Evolutionary conservation across 2,113 vertebrate species (phyloP).

Genomic region (Mirza zaza): DNA sequence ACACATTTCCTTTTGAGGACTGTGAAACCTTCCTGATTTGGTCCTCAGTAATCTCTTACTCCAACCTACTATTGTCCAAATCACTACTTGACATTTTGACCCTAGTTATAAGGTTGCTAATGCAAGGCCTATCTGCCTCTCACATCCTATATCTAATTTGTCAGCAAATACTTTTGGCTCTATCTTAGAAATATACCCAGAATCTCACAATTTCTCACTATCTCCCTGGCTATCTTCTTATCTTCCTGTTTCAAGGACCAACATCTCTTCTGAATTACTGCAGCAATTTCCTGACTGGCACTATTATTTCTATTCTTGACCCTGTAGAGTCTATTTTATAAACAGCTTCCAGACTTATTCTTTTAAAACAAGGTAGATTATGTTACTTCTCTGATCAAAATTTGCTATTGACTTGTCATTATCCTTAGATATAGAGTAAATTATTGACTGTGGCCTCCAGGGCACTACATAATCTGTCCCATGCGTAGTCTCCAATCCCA

Average conservation of each 20-base stretch:
- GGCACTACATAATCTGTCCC: neutral
- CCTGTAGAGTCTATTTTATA: neutral
- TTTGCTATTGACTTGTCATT: neutral
- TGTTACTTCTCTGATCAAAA: neutral
- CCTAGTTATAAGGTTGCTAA: neutral
- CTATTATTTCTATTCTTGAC: neutral
- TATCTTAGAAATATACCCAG: constrained; percentile 14
- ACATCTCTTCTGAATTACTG: neutral
- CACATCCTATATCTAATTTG: neutral
- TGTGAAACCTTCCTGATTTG: constrained; percentile 11
- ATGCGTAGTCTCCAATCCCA: neutral
- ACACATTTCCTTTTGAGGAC: neutral
- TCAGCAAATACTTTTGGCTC: neutral
- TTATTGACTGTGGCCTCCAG: neutral
- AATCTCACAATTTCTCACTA: neutral
- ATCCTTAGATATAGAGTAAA: neutral
- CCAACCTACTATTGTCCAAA: neutral
- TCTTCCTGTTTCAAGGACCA: neutral
- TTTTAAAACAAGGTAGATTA: constrained; percentile 2
- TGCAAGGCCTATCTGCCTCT: constrained; percentile 4
- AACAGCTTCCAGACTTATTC: neutral
- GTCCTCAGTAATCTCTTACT: neutral
- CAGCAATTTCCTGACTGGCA: neutral
- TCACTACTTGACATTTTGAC: neutral
- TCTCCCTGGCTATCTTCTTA: neutral